Evolutionary conservation across 1,140 invertebrate genomes (phyloP).

Genomic region (Brachionus manjavacas): DNA sequence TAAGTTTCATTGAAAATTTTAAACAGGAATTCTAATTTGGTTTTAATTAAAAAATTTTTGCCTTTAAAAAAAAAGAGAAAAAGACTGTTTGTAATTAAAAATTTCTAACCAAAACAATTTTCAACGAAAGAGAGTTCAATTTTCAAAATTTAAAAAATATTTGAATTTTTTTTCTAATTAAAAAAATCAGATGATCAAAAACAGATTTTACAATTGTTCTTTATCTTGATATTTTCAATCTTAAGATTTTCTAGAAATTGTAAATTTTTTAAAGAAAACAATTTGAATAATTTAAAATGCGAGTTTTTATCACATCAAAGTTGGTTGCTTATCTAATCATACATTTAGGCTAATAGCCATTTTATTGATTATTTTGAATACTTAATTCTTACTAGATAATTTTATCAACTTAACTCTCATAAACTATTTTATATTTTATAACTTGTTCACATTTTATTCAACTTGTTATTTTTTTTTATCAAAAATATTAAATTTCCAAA

Average conservation of each 20-base stretch:
- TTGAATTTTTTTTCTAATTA: no score
- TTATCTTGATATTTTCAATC: neutral
- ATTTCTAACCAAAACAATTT: no score
- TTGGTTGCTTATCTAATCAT: neutral
- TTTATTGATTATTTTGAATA: neutral
- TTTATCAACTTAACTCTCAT: neutral
- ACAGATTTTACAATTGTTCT: neutral
- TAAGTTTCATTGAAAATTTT: no score
- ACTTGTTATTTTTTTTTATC: neutral
- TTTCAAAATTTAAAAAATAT: no score
- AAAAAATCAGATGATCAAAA: no score
- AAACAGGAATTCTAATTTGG: no score
- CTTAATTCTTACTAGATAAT: neutral
- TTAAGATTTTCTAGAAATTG: neutral
- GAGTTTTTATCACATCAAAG: neutral
- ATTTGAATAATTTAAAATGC: neutral
- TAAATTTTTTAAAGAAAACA: neutral
- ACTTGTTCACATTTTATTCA: neutral
- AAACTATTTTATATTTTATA: neutral
- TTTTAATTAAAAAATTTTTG: no score
- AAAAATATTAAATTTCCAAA: neutral
- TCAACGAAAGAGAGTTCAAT: no score
- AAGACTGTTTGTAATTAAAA: no score
- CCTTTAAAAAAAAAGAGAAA: no score
- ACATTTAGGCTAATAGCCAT: neutral